phyloP scores from a whole-genome alignment of 1,140 invertebrate species.

The Cephus cinctus region DNA sequence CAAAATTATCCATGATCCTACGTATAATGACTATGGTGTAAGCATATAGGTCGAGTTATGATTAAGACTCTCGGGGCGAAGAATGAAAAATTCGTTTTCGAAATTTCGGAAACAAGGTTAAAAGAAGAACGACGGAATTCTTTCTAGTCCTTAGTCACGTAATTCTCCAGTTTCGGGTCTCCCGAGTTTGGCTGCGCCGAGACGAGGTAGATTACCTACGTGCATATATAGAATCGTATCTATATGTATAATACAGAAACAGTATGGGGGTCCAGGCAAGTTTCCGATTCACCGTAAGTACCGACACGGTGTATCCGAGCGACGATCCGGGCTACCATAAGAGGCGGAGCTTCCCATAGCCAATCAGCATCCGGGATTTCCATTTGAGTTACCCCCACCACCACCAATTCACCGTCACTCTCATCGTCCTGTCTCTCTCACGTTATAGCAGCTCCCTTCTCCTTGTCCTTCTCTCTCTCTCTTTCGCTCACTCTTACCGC shows the following conservation, averaged over 20 bases:
- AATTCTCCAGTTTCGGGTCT: slow-evolving; percentile 20
- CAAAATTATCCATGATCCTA: no score
- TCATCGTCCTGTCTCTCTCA: neutral
- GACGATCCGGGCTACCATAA: no score
- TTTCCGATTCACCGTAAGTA: no score
- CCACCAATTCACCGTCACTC: neutral
- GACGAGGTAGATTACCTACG: slow-evolving; percentile 17
- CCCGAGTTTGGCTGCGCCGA: no score
- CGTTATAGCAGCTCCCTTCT: no score
- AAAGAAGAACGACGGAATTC: no score
- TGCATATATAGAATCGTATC: slow-evolving; percentile 17
- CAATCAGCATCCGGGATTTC: slow-evolving; percentile 31
- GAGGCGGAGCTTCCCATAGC: slow-evolving; percentile 30
- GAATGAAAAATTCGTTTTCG: no score
- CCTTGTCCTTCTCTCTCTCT: slow-evolving; percentile 14
- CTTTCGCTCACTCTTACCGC: slow-evolving; percentile 26
- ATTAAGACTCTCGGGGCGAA: no score
- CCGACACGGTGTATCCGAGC: no score
- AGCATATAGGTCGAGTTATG: no score
- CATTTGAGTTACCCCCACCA: slow-evolving; percentile 10
- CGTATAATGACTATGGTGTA: no score
- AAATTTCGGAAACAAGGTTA: no score
- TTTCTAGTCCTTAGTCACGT: slow-evolving; percentile 13
- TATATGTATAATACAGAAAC: slow-evolving; percentile 23
- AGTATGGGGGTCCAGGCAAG: slow-evolving; percentile 22